Evolutionary conservation across 2,113 vertebrate genomes (phyloP).

Genomic region (Aplodontia rufa): DNA sequence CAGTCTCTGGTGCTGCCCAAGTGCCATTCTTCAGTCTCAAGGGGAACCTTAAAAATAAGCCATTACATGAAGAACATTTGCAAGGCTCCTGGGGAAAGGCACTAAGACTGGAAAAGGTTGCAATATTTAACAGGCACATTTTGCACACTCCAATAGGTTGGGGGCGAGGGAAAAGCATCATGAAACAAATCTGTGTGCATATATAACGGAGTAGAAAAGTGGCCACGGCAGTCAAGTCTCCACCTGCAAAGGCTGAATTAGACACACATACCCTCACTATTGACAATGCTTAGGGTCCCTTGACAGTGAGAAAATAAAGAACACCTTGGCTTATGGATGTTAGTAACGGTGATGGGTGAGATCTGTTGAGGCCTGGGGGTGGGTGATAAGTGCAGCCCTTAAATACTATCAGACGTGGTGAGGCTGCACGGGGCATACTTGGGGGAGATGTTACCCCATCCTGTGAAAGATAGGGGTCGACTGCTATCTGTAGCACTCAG

Average conservation of each 20-base stretch:
- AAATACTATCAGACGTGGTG: no score
- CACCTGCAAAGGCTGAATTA: background rate
- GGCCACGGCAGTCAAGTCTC: background rate
- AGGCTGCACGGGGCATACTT: no score
- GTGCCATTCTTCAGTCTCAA: slow-evolving; percentile 3
- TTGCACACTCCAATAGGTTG: background rate
- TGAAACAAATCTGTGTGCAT: background rate
- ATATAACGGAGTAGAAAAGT: background rate
- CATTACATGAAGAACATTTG: background rate
- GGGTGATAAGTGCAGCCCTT: background rate
- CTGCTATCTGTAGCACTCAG: background rate
- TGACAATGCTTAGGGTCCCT: background rate
- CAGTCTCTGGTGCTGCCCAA: background rate
- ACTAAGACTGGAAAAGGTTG: background rate
- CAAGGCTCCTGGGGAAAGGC: background rate
- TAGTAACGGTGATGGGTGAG: background rate
- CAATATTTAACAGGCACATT: background rate
- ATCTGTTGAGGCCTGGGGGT: background rate
- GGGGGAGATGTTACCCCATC: background rate
- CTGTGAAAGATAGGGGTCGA: background rate
- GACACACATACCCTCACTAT: background rate
- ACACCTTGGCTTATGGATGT: background rate
- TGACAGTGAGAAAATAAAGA: background rate
- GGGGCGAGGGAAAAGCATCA: background rate
- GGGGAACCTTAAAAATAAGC: slow-evolving; percentile 16